Base-by-base conservation (phyloP, 1,140 invertebrate species). In the Meloidogyne hapla region DNA sequence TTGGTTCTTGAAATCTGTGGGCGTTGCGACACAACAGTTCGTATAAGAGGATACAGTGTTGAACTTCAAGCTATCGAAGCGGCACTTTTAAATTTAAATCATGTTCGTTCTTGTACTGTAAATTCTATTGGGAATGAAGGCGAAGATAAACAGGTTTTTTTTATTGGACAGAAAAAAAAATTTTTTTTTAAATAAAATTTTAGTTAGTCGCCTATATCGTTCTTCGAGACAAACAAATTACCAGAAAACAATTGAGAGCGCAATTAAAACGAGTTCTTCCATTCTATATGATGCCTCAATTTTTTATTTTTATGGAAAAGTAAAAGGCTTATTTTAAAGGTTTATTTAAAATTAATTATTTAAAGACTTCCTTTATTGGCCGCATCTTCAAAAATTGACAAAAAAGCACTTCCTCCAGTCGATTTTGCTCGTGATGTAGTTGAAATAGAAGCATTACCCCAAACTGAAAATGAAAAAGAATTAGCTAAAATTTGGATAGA, bases 211-310 rank as follows among this genome's bases (percentile, higher is more conserved):
- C 89, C 13, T 90, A 90, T 76, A 87, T 90, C 69, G 89, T 89
- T 18, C 85, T 88, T 23, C 79, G 87, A 42, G 79, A 86, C 9
- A 26, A 64, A 25, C 79, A 83, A 61, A 84, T 85, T 6, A 81
- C 83, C 10, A 80, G 86, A 69, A 89, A 88, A 73, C 85, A 85
- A 33, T 77, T 90, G 26, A 78, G 89, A 66, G 84, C 87, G 1
- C 85, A 85, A 38, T 81, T 90, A 6, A 90, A 90, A 78, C 85
- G 83, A 64, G 84, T 82, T 26, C 80, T 90, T 26, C 90, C 90
- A 8, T 89, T 89, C 80, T 90, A 90, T 80, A 90, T 90, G 90
- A 88, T 90, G 63, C 90, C 90, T 8, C 88, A 89, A 8, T 88
- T 88, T 77, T 89, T 90, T 80, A 83, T 90, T 2, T 88, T 89